Conservation (phyloP, 2,113 vertebrate species). For the Sylvietta virens region DNA sequence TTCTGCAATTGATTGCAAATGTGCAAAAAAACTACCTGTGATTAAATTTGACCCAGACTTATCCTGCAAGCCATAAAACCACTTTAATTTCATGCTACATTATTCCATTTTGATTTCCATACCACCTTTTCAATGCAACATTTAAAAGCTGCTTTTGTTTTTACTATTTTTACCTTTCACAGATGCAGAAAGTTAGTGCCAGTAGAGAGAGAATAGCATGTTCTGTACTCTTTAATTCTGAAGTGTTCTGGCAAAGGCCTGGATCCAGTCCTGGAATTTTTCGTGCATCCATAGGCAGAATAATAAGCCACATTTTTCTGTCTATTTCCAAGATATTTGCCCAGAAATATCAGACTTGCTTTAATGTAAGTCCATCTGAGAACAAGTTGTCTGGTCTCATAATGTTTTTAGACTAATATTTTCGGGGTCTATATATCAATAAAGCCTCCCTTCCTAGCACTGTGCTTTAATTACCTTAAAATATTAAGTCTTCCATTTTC, state of each 20-base stretch:
- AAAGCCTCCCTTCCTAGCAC: neutral
- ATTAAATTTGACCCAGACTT: neutral
- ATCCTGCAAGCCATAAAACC: neutral
- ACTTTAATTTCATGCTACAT: neutral
- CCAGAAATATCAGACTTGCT: neutral
- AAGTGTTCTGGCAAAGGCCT: neutral
- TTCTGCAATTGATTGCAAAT: neutral
- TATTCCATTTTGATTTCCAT: neutral
- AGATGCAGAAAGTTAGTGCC: neutral
- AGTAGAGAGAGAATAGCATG: neutral
- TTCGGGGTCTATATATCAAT: neutral
- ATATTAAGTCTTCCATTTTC: neutral
- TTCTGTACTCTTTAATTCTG: neutral
- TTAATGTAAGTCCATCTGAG: neutral
- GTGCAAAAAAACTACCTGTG: neutral
- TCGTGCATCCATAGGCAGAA: neutral
- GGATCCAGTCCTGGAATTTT: neutral
- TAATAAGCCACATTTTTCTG: neutral
- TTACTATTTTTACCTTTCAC: neutral
- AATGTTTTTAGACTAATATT: neutral
- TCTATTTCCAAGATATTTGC: neutral
- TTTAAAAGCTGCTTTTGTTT: neutral
- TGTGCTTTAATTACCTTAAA: neutral
- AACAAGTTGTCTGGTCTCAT: neutral
- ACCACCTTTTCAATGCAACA: neutral